These are phyloP conservation scores for Schizaphis graminum DNA, from an alignment of 2,888 invertebrate species.

Conservation along the genomic window DNA sequence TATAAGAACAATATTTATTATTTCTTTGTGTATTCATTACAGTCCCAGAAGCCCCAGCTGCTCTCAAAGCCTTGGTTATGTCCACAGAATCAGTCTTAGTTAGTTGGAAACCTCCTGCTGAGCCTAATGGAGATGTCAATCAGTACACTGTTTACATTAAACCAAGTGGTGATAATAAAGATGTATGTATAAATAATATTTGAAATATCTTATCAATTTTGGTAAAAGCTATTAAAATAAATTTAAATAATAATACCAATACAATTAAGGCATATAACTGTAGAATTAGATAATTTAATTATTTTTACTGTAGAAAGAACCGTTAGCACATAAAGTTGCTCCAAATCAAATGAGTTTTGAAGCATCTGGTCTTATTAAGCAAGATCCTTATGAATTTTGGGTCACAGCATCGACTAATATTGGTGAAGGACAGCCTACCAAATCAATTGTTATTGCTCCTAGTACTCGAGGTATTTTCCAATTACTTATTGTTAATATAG, in stretches of 20 bases:
- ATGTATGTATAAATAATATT: slow-evolving; percentile 43
- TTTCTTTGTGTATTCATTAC: slow-evolving; percentile 68
- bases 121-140: slow-evolving; percentile 92
- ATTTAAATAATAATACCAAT: not conserved
- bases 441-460: slow-evolving; percentile 87
- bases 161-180: slow-evolving; percentile 59
- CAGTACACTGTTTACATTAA: slow-evolving; percentile 89
- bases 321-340: slow-evolving; percentile 74
- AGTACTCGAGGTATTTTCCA: slow-evolving; percentile 79
- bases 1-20: not conserved
- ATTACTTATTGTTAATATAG: not conserved
- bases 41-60: slow-evolving; percentile 95
- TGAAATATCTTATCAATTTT: not conserved
- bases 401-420: slow-evolving; percentile 94
- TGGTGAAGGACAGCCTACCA: slow-evolving; percentile 93
- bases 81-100: slow-evolving; percentile 91
- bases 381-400: slow-evolving; percentile 92
- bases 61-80: slow-evolving; percentile 93
- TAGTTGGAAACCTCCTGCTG: slow-evolving; percentile 93
- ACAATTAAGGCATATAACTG: not conserved
- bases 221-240: not conserved
- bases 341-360: slow-evolving; percentile 90
- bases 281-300: not conserved
- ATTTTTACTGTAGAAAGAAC: slow-evolving; percentile 68
- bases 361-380: slow-evolving; percentile 84